Evolutionary conservation across 2,113 vertebrate genomes (phyloP).

Genomic region (Ctenodactylus gundi): DNA sequence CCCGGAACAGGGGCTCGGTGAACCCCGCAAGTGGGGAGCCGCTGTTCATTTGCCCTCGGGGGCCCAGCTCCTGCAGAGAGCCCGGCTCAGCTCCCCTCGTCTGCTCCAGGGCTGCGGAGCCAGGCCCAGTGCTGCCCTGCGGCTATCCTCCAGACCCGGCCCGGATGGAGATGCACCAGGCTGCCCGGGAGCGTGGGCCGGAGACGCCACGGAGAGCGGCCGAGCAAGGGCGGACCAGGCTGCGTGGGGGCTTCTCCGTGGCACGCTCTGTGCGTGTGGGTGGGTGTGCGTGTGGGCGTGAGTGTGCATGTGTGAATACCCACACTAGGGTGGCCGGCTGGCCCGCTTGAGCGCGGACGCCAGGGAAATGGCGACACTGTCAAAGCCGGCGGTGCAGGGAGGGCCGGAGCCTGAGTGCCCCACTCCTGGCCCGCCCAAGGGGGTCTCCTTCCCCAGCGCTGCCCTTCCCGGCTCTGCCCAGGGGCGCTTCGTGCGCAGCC

Average conservation of each 20-base stretch:
- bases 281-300: not conserved
- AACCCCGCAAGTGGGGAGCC: too few species aligned
- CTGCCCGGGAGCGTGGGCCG: too few species aligned
- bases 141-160: too few species aligned
- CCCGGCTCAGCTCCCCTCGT: too few species aligned
- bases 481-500: not conserved
- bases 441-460: not conserved
- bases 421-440: not conserved
- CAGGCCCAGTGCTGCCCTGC: too few species aligned
- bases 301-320: too few species aligned
- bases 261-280: not conserved
- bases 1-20: too few species aligned
- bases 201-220: accelerated
- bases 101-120: too few species aligned
- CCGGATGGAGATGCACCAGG: too few species aligned
- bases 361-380: too few species aligned
- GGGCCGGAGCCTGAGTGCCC: not conserved
- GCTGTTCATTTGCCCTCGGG: too few species aligned
- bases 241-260: accelerated
- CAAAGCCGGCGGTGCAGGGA: not conserved
- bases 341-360: not conserved
- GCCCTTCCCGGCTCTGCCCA: not conserved
- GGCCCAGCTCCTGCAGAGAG: too few species aligned
- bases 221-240: conserved; percentile 38
- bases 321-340: not conserved